Evolutionary conservation across 2,113 vertebrate species (phyloP), one percentile per base, ranked within the genome.

Genomic region (Phycodurus eques): DNA sequence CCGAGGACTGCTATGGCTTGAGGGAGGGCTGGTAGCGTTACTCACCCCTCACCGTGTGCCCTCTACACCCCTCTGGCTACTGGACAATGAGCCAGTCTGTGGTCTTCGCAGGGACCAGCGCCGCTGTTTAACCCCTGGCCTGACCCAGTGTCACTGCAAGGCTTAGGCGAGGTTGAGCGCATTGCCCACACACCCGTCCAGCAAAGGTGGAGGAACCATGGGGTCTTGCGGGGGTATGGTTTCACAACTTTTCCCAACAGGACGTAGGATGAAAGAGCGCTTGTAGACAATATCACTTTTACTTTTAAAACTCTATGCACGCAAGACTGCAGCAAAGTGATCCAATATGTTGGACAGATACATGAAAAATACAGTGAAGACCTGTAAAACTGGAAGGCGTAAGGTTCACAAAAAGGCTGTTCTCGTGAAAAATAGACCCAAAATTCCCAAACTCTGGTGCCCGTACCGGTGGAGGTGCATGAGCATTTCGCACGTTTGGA

Each of bases 1-100:
- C 72, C 2, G 68, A 80, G 86, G 87, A 83, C 87, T 88, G 84
- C 81, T 59, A 74, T 84, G 83, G 89, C 85, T 88, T 6, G 74
- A 72, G 83, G 83, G 76, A 17, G 64, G 71, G 70, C 82, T 77
- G 74, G 9, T 75, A 63, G 65, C 20, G 3, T 68, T 64, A 77
- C 74, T 87, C 76, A 68, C 89, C 87, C 74, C 86, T 85, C 63
- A 33, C 85, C 67, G 80, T 75, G 76, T 74, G 75, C 82, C 87
- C 87, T 84, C 87, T 60, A 68, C 74, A 61, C 83, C 71, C 85
- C 76, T 14, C 63, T 66, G 72, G 76, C 78, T 82, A 44, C 70
- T 81, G 81, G 78, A 91, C 90, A 91, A 90, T 88, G 86, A 79
- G 66, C 78, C 83, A 79, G 90, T 91, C 86, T 90, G 78, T 67